A percentile compares a stretch with the other conserved stretches of the same genome.
Evolutionary conservation across 2,888 invertebrate genomes (phyloP).

Genomic region (Tenodera sinensis): DNA sequence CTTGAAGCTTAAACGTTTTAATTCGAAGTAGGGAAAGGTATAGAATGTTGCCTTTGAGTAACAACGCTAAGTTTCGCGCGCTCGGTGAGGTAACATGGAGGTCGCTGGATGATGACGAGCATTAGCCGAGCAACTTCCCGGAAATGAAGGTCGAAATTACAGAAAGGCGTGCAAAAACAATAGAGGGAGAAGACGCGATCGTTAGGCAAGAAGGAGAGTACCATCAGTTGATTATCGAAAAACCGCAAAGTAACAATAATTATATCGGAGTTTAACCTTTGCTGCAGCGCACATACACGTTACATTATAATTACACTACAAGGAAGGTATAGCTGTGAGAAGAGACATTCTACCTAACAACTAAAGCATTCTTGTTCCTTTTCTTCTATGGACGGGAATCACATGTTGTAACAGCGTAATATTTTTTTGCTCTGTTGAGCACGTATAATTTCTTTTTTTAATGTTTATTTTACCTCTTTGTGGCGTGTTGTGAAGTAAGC

Average conservation of each 20-base stretch:
- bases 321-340: background rate
- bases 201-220: background rate
- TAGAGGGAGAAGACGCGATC: background rate
- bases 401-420: background rate
- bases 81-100: background rate
- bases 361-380: background rate
- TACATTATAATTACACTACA: background rate
- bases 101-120: background rate
- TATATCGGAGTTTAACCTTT: background rate
- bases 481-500: background rate
- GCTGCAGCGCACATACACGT: background rate
- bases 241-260: slow-evolving; percentile 8
- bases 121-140: background rate
- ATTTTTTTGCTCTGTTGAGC: background rate
- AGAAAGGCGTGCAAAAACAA: background rate
- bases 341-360: background rate
- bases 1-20: too few relatives aligned
- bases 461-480: background rate
- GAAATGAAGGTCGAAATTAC: background rate
- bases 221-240: background rate
- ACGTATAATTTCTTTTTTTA: background rate
- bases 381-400: background rate
- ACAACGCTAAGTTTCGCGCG: background rate
- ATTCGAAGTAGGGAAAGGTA: too few relatives aligned
- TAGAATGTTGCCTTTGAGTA: too few relatives aligned